Conservation (phyloP, 2,113 vertebrate species). For the Arenaria interpres region DNA sequence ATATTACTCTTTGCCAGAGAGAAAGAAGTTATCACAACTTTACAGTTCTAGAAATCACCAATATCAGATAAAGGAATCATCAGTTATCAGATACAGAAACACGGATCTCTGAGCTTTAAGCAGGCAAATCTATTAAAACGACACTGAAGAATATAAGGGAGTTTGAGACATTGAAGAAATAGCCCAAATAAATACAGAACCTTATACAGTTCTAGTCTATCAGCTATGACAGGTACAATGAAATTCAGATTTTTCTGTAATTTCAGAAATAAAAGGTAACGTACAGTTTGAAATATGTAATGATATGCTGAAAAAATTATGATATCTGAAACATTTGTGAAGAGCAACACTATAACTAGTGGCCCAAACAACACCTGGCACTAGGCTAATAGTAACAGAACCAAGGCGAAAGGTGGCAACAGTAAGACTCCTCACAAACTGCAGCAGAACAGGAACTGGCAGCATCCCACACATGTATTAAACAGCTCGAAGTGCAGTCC, state of each 20-base stretch:
- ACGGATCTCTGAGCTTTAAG: neutral
- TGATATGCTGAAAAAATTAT: neutral
- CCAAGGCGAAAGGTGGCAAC: fast-evolving
- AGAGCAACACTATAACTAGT: neutral
- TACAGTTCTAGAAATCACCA: neutral
- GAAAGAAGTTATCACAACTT: neutral
- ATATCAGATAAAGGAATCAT: neutral
- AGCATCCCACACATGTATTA: fast-evolving
- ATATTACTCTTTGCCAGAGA: neutral
- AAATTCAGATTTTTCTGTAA: neutral
- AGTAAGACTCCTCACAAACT: neutral
- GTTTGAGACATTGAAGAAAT: neutral
- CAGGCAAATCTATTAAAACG: neutral
- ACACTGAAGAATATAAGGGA: neutral
- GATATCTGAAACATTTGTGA: neutral
- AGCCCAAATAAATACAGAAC: neutral
- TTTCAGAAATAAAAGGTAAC: neutral
- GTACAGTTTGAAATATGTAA: neutral
- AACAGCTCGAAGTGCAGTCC: neutral
- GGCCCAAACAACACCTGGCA: neutral
- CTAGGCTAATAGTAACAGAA: neutral
- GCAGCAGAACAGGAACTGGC: neutral
- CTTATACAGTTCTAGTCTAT: neutral
- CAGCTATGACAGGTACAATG: neutral
- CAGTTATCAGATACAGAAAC: neutral